Evolutionary conservation across 2,113 vertebrate genomes (phyloP), one percentile per base, ranked within the genome.

Genomic region (Lophura nycthemera): DNA sequence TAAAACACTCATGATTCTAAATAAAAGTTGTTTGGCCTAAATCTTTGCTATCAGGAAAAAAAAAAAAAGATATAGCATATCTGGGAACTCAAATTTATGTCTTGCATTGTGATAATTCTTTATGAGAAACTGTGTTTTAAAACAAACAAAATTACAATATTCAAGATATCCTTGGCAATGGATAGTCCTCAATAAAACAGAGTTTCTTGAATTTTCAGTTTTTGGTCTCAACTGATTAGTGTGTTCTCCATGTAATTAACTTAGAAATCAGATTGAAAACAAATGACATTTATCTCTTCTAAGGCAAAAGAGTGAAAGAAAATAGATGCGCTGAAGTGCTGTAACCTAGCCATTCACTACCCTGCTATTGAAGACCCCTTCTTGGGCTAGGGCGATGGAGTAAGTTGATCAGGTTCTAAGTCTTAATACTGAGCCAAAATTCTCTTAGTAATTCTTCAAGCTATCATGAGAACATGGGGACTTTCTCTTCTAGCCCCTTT

Each of bases 141-240:
- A 96, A 89, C 95, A 96, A 96, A 88, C 45, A 72, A 75, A 95
- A 95, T 77, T 97, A 95, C 90, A 66, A 67, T 92, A 94, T 78
- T 94, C 78, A 95, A 96, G 90, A 85, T 95, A 96, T 96, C 95
- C 96, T 97, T 95, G 96, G 93, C 97, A 97, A 97, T 96, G 96
- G 96, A 96, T 97, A 97, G 96, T 95, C 96, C 95, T 97, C 97
- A 97, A 97, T 97, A 97, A 97, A 98, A 94, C 83, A 94, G 94
- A 97, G 81, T 96, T 96, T 93, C 89, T 96, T 97, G 92, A 95
- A 84, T 97, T 97, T 97, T 96, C 90, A 96, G 82, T 92, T 94
- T 96, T 97, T 95, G 89, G 95, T 96, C 96, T 97, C 95, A 97
- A 97, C 92, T 96, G 94, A 96, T 97, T 96, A 97, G 96, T 97